phyloP scores from a whole-genome alignment of 2,113 vertebrate species.

The Burhinus bistriatus region DNA sequence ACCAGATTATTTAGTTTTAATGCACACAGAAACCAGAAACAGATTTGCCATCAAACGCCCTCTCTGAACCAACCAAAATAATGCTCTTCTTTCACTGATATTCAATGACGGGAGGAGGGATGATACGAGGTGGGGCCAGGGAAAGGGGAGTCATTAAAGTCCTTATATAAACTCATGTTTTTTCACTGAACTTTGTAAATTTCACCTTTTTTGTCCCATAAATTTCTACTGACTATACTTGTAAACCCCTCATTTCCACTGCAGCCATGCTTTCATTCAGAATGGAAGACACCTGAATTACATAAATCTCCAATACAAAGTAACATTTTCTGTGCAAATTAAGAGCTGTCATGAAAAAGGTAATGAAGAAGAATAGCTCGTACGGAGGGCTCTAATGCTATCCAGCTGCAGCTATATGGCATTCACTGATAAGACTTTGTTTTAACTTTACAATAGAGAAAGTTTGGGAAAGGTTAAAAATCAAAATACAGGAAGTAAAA shows the following conservation, averaged over 20 bases:
- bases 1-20: background rate
- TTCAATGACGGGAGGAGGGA: background rate
- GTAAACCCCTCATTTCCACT: conserved; percentile 33
- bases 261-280: conserved; percentile 68
- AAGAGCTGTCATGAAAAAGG: conserved; percentile 87
- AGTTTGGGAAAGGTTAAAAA: conserved; percentile 78
- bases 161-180: background rate
- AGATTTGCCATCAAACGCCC: background rate
- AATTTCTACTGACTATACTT: conserved; percentile 12
- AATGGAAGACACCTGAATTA: conserved; percentile 83
- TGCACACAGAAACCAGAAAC: background rate
- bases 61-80: background rate
- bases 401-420: conserved; percentile 89
- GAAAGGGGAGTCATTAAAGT: background rate
- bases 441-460: conserved; percentile 77
- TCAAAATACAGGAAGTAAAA: conserved; percentile 74
- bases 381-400: conserved; percentile 87
- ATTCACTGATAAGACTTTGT: conserved; percentile 78
- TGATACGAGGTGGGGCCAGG: background rate
- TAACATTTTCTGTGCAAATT: conserved; percentile 84
- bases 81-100: background rate
- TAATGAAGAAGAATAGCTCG: conserved; percentile 92
- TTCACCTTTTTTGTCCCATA: background rate
- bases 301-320: conserved; percentile 91
- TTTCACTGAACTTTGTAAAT: background rate